Base-by-base conservation (phyloP, 1,140 invertebrate genomes). In the Drosophila auraria region DNA sequence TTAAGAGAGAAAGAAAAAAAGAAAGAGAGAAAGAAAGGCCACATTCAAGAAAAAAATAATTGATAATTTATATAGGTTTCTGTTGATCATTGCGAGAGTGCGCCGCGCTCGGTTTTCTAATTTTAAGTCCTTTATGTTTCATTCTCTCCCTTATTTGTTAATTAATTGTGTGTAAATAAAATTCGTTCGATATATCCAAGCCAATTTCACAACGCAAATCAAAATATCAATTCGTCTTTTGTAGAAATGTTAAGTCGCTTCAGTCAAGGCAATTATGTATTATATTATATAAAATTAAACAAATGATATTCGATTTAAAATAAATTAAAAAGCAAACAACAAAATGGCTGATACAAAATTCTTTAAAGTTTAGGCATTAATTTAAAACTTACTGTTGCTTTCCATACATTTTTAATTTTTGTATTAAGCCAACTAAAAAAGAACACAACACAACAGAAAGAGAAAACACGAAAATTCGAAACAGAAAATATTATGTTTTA, bases 211-310 rank as follows among this genome's bases (percentile, higher is more conserved):
- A 61, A 70, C 50, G 61, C 25, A 78, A 81, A 78, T 86, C 74
- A 89, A 87, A 74, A 83, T 83, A 87, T 83, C 40, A 87, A 87
- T 79, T 77, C 54, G 83, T 87, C 74, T 77, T 81, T 45, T 84
- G 63, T 84, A 80, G 82, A 75, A 71, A 82, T 69, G 38, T 87
- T 80, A 77, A 87, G 80, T 87, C 83, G 58, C 80, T 77, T 87
- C 66, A 83, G 83, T 87, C 80, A 87, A 75, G 84, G 81, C 84
- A 87, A 83, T 89, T 89, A 87, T 87, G 83, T 87, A 87, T 87
- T 87, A 89, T 87, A 87, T 87, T 87, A 83, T 87, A 83, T 83
- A 83, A 78, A 62, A 66, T 49, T 44, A 66, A 60, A 66, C 54
- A 65, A 76, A 79, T 49, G 50, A 80, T 70, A 74, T 68, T 82